phyloP scores from a whole-genome alignment of 2,113 vertebrate genomes.

The Electrona antarctica region DNA sequence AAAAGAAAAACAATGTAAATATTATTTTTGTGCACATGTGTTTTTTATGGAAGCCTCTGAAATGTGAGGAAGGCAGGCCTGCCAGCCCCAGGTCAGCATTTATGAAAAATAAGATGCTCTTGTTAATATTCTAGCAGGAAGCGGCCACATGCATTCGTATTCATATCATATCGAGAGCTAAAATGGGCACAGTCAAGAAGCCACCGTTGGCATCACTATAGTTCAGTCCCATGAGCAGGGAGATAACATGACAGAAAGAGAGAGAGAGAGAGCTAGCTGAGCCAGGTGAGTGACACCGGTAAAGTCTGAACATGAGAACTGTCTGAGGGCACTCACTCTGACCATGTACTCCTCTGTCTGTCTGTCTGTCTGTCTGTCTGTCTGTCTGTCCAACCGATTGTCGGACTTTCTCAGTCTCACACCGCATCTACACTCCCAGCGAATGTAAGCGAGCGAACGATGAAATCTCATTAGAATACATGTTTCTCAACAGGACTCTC shows the following conservation, averaged over 20 bases:
- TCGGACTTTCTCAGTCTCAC: constrained; percentile 7
- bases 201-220: not conserved
- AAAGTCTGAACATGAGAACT: not conserved
- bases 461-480: not conserved
- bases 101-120: too few species aligned
- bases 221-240: constrained; percentile 8
- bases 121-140: too few species aligned
- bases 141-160: too few species aligned
- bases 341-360: constrained; percentile 4
- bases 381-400: constrained; percentile 5
- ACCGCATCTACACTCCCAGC: too few species aligned
- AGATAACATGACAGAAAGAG: constrained; percentile 14
- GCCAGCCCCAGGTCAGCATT: too few species aligned
- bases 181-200: not conserved
- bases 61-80: too few species aligned
- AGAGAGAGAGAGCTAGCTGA: not conserved
- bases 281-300: constrained; percentile 10
- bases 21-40: too few species aligned
- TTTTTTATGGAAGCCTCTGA: too few species aligned
- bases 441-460: too few species aligned
- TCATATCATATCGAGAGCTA: too few species aligned
- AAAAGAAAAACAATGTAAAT: too few species aligned
- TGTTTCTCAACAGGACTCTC: not conserved
- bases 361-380: constrained; percentile 15
- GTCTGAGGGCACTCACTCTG: constrained; percentile 1